Conservation (phyloP, 2,113 vertebrate genomes). For the Mustelus asterias region DNA sequence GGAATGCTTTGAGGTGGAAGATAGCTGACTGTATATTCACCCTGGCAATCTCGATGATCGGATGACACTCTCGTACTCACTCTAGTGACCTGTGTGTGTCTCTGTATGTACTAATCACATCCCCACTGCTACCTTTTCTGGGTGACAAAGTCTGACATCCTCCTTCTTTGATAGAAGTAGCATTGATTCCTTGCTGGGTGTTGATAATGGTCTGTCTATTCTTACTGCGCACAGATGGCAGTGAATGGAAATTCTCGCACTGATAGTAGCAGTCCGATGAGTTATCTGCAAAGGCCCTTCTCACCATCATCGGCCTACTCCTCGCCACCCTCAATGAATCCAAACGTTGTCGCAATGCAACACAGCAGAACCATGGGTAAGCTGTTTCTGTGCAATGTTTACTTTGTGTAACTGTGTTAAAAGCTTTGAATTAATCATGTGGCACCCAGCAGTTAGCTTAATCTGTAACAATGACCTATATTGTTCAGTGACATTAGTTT, state of each 20-base stretch:
- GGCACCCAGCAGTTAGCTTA: background rate
- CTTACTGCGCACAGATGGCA: slow-evolving; percentile 73
- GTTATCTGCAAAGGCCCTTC: slow-evolving; percentile 76
- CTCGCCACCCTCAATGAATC: slow-evolving; percentile 70
- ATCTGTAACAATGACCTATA: background rate
- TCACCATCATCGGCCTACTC: slow-evolving; percentile 77
- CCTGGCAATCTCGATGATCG: background rate
- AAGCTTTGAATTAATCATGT: background rate
- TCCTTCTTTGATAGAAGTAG: background rate
- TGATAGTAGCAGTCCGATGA: slow-evolving; percentile 64
- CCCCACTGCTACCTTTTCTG: slow-evolving; percentile 40
- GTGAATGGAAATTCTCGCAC: slow-evolving; percentile 78
- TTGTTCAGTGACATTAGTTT: background rate
- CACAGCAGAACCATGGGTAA: slow-evolving; percentile 79
- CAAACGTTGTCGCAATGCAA: slow-evolving; percentile 63
- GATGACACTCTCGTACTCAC: background rate
- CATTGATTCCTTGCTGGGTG: slow-evolving; percentile 4
- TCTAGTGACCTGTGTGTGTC: slow-evolving; percentile 42
- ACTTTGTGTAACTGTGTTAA: background rate
- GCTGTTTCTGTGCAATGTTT: slow-evolving; percentile 45
- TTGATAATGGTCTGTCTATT: slow-evolving; percentile 44
- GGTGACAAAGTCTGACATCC: slow-evolving; percentile 38
- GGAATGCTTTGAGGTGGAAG: background rate
- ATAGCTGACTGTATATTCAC: background rate
- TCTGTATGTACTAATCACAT: slow-evolving; percentile 44